A percentile compares a stretch with the other conserved stretches of the same genome.
phyloP scores from a whole-genome alignment of 2,113 vertebrate genomes.

The Oreocharis arfaki region DNA sequence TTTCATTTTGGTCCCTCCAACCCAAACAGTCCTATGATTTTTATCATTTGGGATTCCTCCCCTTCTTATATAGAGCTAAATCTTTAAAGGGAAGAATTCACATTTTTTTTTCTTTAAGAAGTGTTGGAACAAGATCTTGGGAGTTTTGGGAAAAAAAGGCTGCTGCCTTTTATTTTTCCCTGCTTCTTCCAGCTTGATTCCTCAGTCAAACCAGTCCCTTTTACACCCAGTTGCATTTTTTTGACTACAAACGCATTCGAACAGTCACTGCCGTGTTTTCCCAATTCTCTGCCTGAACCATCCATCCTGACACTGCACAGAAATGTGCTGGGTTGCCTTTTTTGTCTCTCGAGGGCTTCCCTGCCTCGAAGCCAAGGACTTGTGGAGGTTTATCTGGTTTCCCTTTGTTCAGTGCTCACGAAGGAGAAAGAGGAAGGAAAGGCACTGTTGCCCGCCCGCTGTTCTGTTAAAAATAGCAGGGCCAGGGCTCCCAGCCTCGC shows the following conservation, averaged over 20 bases:
- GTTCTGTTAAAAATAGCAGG: not conserved
- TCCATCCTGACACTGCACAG: not conserved
- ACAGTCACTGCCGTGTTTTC: not conserved
- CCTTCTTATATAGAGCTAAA: not conserved
- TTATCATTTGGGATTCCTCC: not conserved
- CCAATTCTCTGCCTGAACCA: not conserved
- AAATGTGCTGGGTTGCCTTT: not conserved
- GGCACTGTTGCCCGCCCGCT: not conserved
- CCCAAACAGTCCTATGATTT: not conserved
- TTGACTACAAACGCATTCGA: not conserved
- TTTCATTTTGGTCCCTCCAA: not conserved
- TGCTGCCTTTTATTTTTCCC: not conserved
- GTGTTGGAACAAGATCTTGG: not conserved
- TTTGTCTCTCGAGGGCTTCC: not conserved
- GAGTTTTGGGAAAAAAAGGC: not conserved
- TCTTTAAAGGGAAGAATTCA: not conserved
- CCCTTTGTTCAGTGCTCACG: not conserved
- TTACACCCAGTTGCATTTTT: not conserved
- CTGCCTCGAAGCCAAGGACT: not conserved
- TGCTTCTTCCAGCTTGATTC: not conserved
- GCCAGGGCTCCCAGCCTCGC: not conserved
- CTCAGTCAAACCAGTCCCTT: not conserved
- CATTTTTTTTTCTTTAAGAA: not conserved
- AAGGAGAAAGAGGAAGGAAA: constrained; percentile 58
- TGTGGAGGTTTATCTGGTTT: not conserved